These are phyloP conservation scores for Hippocampus kuda DNA, from an alignment of 2,797 vertebrate genomes.

Conservation along the genomic window DNA sequence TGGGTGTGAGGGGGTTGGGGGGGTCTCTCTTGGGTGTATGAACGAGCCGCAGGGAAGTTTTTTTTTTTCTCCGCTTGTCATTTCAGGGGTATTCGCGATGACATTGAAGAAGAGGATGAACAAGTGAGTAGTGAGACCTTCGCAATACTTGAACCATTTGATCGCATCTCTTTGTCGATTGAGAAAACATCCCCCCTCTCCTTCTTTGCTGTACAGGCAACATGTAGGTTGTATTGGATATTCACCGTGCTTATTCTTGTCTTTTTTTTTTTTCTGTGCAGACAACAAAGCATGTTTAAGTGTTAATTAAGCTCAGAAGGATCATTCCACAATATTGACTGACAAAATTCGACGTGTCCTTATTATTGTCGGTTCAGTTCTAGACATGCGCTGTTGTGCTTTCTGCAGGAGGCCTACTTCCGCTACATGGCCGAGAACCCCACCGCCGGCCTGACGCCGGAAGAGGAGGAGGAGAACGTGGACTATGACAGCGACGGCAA, in stretches of 20 bases:
- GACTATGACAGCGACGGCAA: constrained; percentile 98
- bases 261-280: constrained; percentile 15
- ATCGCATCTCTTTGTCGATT: constrained; percentile 32
- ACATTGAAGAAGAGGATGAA: constrained; percentile 99
- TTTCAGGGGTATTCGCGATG: constrained; percentile 99
- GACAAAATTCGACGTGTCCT: constrained; percentile 5
- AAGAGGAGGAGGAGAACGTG: constrained; percentile 92
- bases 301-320: constrained; percentile 7
- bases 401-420: constrained; percentile 97
- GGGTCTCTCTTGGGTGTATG: constrained; percentile 78
- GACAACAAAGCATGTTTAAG: constrained; percentile 20
- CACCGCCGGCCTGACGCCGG: constrained; percentile 85
- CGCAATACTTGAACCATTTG: constrained; percentile 57
- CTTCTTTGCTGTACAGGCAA: neutral
- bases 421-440: constrained; percentile 99
- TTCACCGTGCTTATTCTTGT: constrained; percentile 9
- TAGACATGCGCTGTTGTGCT: constrained; percentile 46
- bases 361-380: constrained; percentile 5
- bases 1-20: constrained; percentile 54
- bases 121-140: constrained; percentile 99
- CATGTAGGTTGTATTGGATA: neutral
- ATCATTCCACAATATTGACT: neutral
- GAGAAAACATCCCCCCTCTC: constrained; percentile 34
- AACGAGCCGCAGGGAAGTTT: constrained; percentile 99
- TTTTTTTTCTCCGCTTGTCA: constrained; percentile 97